A percentile compares a stretch with the other conserved stretches of the same genome.
Evolutionary conservation across 2,888 invertebrate genomes (phyloP).

Genomic region (Blera fallax): DNA sequence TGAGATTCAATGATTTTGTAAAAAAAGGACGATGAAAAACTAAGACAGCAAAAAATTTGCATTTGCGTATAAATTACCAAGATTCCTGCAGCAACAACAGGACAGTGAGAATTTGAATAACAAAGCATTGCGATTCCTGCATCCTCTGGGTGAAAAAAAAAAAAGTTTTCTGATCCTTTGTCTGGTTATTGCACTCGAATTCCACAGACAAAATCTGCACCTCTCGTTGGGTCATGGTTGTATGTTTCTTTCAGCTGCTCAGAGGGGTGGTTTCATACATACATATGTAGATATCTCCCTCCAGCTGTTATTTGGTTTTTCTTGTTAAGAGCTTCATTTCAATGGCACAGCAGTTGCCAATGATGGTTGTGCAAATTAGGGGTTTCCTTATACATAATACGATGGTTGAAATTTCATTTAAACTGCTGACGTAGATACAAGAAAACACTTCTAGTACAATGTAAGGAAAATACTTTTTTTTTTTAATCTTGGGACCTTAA

Average conservation of each 20-base stretch:
- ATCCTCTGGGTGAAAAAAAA: neutral
- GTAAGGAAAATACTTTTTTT: no score
- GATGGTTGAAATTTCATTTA: neutral
- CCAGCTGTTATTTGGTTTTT: neutral
- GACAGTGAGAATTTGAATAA: slow-evolving; percentile 16
- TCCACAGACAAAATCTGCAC: neutral
- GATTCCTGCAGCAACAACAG: neutral
- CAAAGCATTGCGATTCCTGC: neutral
- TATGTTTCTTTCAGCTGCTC: neutral
- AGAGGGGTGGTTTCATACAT: no score
- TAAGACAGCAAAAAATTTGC: neutral
- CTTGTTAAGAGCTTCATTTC: neutral
- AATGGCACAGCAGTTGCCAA: neutral
- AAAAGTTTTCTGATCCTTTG: neutral
- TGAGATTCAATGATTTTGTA: neutral
- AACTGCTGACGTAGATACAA: neutral
- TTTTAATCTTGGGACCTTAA: neutral
- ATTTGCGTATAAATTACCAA: neutral
- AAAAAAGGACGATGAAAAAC: neutral
- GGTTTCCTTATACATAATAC: neutral
- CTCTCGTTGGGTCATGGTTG: neutral
- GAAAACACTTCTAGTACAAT: neutral
- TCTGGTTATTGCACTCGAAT: neutral
- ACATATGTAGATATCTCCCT: neutral
- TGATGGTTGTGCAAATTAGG: neutral